A percentile compares a stretch with the other conserved stretches of the same genome.
Evolutionary conservation across 2,888 invertebrate genomes (phyloP).

Genomic region (Phalangium opilio): DNA sequence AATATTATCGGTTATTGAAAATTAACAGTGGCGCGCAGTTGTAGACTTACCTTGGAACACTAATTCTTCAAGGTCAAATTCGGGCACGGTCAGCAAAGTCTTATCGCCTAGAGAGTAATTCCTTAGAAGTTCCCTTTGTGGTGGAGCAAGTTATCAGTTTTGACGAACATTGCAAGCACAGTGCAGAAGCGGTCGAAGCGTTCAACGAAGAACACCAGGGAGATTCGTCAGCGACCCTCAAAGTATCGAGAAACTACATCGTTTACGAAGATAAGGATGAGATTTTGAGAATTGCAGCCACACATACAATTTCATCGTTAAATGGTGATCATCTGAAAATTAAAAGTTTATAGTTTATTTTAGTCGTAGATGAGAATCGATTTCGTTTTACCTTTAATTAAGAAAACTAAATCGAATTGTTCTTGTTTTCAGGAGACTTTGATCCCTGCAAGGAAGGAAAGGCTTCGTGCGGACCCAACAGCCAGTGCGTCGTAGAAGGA

Average conservation of each 20-base stretch:
- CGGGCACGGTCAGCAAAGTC: conserved; percentile 35
- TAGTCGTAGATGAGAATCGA: too few relatives aligned
- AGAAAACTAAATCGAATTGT: background rate
- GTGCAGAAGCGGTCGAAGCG: too few relatives aligned
- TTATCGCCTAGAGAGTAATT: conserved; percentile 37
- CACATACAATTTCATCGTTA: conserved; percentile 55
- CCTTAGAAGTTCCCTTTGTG: conserved; percentile 43
- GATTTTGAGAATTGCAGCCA: conserved; percentile 71
- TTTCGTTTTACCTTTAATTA: background rate
- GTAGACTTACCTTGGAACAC: too few relatives aligned
- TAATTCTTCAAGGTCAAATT: conserved; percentile 31
- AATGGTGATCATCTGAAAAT: too few relatives aligned
- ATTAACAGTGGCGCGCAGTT: too few relatives aligned
- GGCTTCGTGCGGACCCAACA: conserved; percentile 57
- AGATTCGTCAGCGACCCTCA: conserved; percentile 42
- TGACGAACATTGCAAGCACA: conserved; percentile 36
- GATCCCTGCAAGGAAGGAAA: conserved; percentile 70
- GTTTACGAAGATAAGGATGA: conserved; percentile 65
- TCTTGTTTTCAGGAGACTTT: background rate
- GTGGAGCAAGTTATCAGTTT: conserved; percentile 62
- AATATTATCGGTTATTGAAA: too few relatives aligned
- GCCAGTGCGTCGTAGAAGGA: conserved; percentile 66
- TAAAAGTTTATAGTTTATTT: too few relatives aligned
- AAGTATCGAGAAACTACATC: conserved; percentile 60
- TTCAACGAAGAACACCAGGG: conserved; percentile 37